Evolutionary conservation across 2,888 invertebrate species (phyloP).

Genomic region (Netelia melanura): DNA sequence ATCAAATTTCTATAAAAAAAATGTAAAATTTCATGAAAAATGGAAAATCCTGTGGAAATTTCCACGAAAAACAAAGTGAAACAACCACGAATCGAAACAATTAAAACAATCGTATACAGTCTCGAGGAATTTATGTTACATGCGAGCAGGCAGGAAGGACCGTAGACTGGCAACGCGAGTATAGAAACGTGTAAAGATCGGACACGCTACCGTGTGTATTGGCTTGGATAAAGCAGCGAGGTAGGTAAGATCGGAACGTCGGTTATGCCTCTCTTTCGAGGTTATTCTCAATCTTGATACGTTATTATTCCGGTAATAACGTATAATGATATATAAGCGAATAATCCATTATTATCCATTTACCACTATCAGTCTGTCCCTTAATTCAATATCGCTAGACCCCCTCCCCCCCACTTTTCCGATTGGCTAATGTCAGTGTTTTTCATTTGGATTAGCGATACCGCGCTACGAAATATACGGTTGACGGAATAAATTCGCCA

Average conservation of each 20-base stretch:
- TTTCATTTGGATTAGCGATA: conserved; percentile 19
- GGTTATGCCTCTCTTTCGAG: conserved; percentile 44
- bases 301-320: conserved; percentile 60
- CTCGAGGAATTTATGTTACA: background rate
- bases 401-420: conserved; percentile 10
- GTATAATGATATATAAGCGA: conserved; percentile 47
- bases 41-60: too few relatives aligned
- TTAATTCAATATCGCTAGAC: conserved; percentile 30
- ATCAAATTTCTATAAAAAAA: too few relatives aligned
- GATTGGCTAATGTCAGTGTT: conserved; percentile 15
- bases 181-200: conserved; percentile 56
- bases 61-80: too few relatives aligned
- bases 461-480: background rate
- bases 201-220: conserved; percentile 15
- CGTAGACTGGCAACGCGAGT: conserved; percentile 43
- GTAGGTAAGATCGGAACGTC: conserved; percentile 6
- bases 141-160: conserved; percentile 41
- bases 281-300: conserved; percentile 37
- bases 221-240: background rate
- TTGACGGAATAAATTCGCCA: conserved; percentile 11
- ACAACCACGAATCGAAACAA: too few relatives aligned
- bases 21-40: too few relatives aligned
- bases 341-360: conserved; percentile 61
- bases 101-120: too few relatives aligned
- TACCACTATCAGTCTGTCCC: conserved; percentile 30